A percentile compares a stretch with the other conserved stretches of the same genome.
Evolutionary conservation across 2,888 invertebrate species (phyloP).

Genomic region (Ormyrus labotus): DNA sequence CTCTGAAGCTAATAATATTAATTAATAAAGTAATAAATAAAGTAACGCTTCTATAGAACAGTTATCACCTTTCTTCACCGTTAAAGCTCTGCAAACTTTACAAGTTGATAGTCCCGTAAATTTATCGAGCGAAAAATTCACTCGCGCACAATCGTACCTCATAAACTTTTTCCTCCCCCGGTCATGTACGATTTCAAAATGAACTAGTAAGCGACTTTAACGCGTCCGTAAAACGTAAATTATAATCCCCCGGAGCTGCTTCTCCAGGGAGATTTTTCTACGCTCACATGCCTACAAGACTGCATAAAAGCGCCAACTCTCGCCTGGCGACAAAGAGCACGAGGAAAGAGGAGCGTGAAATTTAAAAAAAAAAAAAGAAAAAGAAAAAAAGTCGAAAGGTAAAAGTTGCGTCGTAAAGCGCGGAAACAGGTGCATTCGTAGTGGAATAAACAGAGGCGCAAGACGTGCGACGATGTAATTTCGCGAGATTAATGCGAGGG

Average conservation of each 20-base stretch:
- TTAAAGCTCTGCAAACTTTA: too few species aligned
- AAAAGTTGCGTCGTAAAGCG: conserved; percentile 15
- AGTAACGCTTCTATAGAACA: too few species aligned
- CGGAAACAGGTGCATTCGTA: conserved; percentile 4
- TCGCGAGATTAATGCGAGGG: conserved; percentile 36
- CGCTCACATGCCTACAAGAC: too few species aligned
- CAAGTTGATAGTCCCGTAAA: too few species aligned
- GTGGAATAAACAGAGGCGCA: conserved; percentile 15
- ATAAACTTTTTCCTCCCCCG: background rate
- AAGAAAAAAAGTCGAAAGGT: background rate
- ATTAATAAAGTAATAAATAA: too few species aligned
- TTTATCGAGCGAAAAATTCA: too few species aligned
- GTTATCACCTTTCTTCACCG: too few species aligned
- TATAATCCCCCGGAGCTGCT: conserved; percentile 10
- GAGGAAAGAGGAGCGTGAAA: background rate
- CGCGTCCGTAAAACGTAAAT: conserved; percentile 4
- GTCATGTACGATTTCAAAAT: background rate
- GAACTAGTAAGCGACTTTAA: conserved; percentile 28
- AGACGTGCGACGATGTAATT: conserved; percentile 32
- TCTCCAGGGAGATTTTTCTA: background rate
- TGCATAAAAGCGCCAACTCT: background rate
- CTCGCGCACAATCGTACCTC: too few species aligned
- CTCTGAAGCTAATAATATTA: too few species aligned
- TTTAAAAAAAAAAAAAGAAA: background rate
- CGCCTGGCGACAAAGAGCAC: background rate